Base-by-base conservation (phyloP, 92 coral and sea anemone genomes). In the Bergia puertoricense region DNA sequence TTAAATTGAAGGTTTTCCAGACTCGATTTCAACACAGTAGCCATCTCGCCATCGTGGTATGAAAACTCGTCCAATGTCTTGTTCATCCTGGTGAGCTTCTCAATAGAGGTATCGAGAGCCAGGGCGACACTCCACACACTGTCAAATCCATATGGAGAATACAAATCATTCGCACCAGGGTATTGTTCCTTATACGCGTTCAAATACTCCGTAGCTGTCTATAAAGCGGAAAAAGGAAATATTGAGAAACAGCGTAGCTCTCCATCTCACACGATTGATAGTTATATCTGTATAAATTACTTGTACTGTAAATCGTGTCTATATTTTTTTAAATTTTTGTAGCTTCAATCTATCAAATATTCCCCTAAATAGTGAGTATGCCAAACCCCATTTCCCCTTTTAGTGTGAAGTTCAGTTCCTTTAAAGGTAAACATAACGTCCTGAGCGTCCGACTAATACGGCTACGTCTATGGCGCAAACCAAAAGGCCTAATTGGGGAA, bases 91-190 rank as follows among this genome's bases (percentile, higher is more conserved):
- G 14, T 73, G 20, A 91, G 56, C 42, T 59, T 73, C n/a, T 89
- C 72, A 77, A 92, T 83, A 40, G 97, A 88, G 42, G 80, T 89
- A 90, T 94, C 86, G 4, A 94, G 67, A n/a, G 94, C 79, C 43
- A 89, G 82, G 15, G 97, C 97, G 40, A 94, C 89, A 46, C 86
- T 76, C 97, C 97, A 94, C 36, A 94, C 87, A 50, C 94, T 85
- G 83, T 94, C 97, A 77, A 92, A 94, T 45, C 86, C 94, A 80
- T 89, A 87, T 2, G 95, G 94, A 6, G 88, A 85, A 59, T 93
- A 94, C 36, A 86, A 67, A 48, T 74, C 76, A 0, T 92, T 72
- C 22, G 56, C 37, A 75, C 74, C 81, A 8, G 20, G 23, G 38
- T 22, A 23, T 8, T 76, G 79, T 36, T 78, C 62, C 37, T 81